Conservation (phyloP, 1,140 invertebrate genomes). For the Pseudomyrmex cubaensis region DNA sequence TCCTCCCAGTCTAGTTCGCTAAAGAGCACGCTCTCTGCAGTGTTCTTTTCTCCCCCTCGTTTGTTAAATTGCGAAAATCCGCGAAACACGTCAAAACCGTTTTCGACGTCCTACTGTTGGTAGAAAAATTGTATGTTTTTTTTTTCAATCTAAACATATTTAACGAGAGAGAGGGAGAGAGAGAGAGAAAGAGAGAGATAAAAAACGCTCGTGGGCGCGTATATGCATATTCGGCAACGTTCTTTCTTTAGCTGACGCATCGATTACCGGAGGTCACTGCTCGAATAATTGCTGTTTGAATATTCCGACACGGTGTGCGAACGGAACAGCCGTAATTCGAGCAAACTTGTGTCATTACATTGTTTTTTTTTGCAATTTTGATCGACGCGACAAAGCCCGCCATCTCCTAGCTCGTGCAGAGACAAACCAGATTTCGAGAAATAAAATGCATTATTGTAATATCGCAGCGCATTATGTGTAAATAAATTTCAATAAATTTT, state of each 20-base stretch:
- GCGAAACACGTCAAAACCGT: background rate
- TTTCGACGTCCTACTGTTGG: no score
- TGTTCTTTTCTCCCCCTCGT: background rate
- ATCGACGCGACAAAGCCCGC: background rate
- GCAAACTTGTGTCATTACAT: background rate
- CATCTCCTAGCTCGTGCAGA: background rate
- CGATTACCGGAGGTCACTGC: conserved; percentile 33
- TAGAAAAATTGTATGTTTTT: no score
- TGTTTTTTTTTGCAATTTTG: conserved; percentile 17
- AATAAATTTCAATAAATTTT: no score
- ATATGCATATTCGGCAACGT: conserved; percentile 16
- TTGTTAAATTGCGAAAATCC: background rate
- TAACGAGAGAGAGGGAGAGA: background rate
- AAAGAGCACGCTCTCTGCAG: background rate
- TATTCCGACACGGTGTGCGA: conserved; percentile 27
- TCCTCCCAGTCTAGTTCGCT: conserved; percentile 1
- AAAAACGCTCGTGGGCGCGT: background rate
- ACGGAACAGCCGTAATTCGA: conserved; percentile 25
- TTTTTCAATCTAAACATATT: no score
- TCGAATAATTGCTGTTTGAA: conserved; percentile 50
- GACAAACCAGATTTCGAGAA: no score
- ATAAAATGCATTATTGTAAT: no score
- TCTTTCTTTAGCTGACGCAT: conserved; percentile 32
- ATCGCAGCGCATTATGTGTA: no score
- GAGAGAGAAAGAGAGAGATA: background rate